Evolutionary conservation across 2,888 invertebrate species (phyloP), one percentile per base, ranked within the genome.

Genomic region (Melinopterus prodromus): DNA sequence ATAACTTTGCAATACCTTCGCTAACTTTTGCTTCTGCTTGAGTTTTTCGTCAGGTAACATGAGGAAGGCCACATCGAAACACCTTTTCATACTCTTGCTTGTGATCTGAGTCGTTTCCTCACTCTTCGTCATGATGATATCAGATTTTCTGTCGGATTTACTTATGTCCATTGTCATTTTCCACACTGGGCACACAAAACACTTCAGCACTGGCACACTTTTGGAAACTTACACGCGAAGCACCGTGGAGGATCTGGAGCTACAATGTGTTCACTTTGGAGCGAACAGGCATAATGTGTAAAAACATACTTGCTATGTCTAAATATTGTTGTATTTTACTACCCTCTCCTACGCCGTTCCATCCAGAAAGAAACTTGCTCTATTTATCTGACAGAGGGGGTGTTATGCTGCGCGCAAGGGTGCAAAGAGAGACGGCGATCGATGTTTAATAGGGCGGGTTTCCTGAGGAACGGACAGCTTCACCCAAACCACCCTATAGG

Each of bases 31-130:
- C 84, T 93, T 93, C 75, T 93, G 92, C 78, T 94, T 93, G 75
- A 95, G 89, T 85, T 95, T 95, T 82, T 96, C 96, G 87, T 97
- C 96, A 0, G 96, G 96, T 88, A 96, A 94, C 92, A 97, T 96
- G 36, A 97, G 90, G 86, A 97, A 97, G 0, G 97, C 97, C 9
- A 97, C 97, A 88, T 97, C 97, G 87, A 97, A 97, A 0, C 96
- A 95, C 15, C 97, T 91, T 86, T 97, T 97, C 70, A 84, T 91
- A 86, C 89, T 92, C 84, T 88, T 91, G 86, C 89, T 92, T 85
- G 86, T 87, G n/a, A 87, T 84, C 79, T 86, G 85, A 6, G 86
- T 87, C 69, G 84, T 85, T 77, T 88, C 88, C 16, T 87, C 88
- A 80, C 84, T 83, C 78, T 81, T 84, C 71, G 79, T 84, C 77